Evolutionary conservation across 2,113 vertebrate species (phyloP).

Genomic region (Eptesicus fuscus): DNA sequence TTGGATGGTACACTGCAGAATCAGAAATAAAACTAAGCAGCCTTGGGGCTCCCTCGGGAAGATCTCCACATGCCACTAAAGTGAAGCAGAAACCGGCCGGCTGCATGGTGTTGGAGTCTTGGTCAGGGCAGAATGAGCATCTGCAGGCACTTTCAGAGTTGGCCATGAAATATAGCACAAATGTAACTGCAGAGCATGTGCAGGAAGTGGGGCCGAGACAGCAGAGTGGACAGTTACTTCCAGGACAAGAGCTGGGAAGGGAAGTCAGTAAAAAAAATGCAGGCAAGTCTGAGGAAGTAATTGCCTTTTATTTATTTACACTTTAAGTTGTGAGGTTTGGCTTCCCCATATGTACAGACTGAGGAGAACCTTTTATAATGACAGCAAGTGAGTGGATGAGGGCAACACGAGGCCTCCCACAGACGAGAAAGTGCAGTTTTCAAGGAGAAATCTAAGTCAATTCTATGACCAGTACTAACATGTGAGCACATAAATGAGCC

Average conservation of each 20-base stretch:
- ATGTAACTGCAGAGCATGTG: not conserved
- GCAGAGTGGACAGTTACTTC: not conserved
- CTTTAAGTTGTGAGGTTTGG: not conserved
- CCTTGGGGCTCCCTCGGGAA: not conserved
- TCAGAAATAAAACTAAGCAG: not conserved
- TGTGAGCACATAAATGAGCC: not conserved
- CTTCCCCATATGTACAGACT: not conserved
- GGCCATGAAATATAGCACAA: not conserved
- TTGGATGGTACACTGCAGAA: not conserved
- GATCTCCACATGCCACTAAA: not conserved
- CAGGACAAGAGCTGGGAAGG: not conserved
- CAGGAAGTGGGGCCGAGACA: not conserved
- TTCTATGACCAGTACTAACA: not conserved
- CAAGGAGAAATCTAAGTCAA: not conserved
- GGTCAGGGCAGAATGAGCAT: not conserved
- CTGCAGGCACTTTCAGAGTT: not conserved
- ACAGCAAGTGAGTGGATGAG: not conserved
- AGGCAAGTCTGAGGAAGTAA: not conserved
- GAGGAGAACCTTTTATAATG: not conserved
- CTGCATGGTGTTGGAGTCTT: fast-evolving
- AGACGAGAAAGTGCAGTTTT: not conserved
- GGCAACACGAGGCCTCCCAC: not conserved
- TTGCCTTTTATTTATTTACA: not conserved
- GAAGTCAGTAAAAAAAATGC: not conserved
- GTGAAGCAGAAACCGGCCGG: not conserved